phyloP scores from a whole-genome alignment of 2,888 invertebrate species.

The Lapara coniferarum region DNA sequence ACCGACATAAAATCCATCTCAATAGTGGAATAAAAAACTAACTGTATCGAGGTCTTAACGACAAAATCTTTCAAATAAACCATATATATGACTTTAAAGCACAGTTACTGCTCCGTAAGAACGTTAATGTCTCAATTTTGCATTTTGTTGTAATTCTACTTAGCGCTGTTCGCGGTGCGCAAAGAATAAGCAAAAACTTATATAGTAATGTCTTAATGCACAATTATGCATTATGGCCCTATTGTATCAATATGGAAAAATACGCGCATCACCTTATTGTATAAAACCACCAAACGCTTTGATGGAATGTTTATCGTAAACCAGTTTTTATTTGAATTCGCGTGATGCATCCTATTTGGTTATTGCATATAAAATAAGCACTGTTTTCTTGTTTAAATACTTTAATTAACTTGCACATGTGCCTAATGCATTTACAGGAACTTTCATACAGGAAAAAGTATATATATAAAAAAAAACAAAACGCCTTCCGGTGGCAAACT shows the following conservation, averaged over 20 bases:
- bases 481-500: too few relatives aligned
- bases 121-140: constrained; percentile 52
- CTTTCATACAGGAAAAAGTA: too few relatives aligned
- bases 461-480: too few relatives aligned
- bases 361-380: too few relatives aligned
- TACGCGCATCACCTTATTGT: constrained; percentile 13
- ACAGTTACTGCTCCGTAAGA: constrained; percentile 54
- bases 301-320: constrained; percentile 2
- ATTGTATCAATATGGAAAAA: constrained; percentile 14
- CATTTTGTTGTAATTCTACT: constrained; percentile 32
- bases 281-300: constrained; percentile 10
- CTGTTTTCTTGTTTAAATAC: too few relatives aligned
- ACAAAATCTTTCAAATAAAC: constrained; percentile 55
- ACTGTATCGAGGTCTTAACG: constrained; percentile 49
- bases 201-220: constrained; percentile 33
- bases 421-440: too few relatives aligned
- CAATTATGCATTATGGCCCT: neutral
- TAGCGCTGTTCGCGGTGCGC: constrained; percentile 1
- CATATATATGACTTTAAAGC: constrained; percentile 53
- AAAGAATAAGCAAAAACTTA: constrained; percentile 31
- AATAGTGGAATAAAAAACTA: constrained; percentile 41
- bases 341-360: too few relatives aligned
- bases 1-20: constrained; percentile 4
- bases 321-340: constrained; percentile 7
- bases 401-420: too few relatives aligned